Evolutionary conservation across 2,797 vertebrate genomes (phyloP).

Genomic region (Sphaeramia orbicularis): DNA sequence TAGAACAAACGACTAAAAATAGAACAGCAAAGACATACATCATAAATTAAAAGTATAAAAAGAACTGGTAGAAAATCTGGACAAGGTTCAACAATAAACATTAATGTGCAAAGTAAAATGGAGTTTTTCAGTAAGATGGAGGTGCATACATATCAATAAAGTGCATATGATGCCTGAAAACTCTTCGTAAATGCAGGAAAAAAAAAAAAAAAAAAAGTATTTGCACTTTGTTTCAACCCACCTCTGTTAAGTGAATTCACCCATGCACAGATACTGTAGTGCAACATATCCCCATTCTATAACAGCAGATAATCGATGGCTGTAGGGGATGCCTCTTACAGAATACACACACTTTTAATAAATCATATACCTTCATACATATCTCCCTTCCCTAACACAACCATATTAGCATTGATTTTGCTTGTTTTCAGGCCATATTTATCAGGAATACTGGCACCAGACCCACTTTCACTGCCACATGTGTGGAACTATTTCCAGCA

Average conservation of each 20-base stretch:
- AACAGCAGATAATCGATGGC: conserved; percentile 29
- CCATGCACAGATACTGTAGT: neutral
- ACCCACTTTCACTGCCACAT: conserved; percentile 35
- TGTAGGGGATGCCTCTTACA: conserved; percentile 15
- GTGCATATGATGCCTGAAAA: too few relatives aligned
- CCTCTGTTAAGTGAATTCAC: conserved; percentile 3
- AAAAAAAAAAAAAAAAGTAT: too few relatives aligned
- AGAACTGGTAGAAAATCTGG: too few relatives aligned
- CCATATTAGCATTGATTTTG: conserved; percentile 60
- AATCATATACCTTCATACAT: neutral
- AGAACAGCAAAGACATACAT: too few relatives aligned
- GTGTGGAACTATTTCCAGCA: conserved; percentile 59
- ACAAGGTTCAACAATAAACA: too few relatives aligned
- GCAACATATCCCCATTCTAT: neutral
- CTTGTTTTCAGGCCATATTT: conserved; percentile 55
- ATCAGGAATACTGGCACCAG: conserved; percentile 58
- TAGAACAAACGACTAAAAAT: too few relatives aligned
- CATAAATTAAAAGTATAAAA: too few relatives aligned
- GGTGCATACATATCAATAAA: too few relatives aligned
- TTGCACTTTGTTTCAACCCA: too few relatives aligned
- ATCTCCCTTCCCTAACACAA: conserved; percentile 6
- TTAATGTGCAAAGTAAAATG: too few relatives aligned
- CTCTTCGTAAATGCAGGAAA: too few relatives aligned
- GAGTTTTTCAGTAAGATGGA: too few relatives aligned
- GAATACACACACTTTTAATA: neutral